These are phyloP conservation scores for Macrotrachela quadricornifera DNA, from an alignment of 1,140 invertebrate genomes.

Conservation along the genomic window DNA sequence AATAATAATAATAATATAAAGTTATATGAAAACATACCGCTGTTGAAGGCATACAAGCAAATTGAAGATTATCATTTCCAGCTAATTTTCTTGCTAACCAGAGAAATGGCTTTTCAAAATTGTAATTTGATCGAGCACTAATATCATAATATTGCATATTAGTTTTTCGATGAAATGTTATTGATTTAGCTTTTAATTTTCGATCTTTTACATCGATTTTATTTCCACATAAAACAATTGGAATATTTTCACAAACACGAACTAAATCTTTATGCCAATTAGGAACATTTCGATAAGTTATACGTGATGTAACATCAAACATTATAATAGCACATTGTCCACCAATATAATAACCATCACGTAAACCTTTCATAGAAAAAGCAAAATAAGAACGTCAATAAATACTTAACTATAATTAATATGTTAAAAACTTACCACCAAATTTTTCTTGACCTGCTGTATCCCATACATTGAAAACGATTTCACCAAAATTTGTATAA, in stretches of 20 bases:
- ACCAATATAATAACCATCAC: slow-evolving; percentile 98
- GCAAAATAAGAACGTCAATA: no score
- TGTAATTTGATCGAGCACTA: slow-evolving; percentile 98
- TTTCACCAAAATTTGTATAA: slow-evolving; percentile 86
- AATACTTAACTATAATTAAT: no score
- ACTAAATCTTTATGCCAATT: slow-evolving; percentile 98
- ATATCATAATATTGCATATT: slow-evolving; percentile 99
- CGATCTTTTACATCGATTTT: slow-evolving; percentile 97
- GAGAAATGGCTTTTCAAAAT: slow-evolving; percentile 98
- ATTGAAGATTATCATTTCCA: slow-evolving; percentile 93
- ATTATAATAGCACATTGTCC: slow-evolving; percentile 96
- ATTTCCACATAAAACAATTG: slow-evolving; percentile 53
- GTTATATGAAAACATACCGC: no score
- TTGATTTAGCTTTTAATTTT: slow-evolving; percentile 98
- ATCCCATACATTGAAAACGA: slow-evolving; percentile 98
- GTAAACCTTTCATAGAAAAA: no score
- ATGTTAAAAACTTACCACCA: no score
- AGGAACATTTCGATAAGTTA: slow-evolving; percentile 98
- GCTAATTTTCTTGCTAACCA: slow-evolving; percentile 93
- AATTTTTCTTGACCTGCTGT: slow-evolving; percentile 99
- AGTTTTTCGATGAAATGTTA: slow-evolving; percentile 97
- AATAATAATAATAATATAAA: no score
- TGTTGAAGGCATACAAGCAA: slow-evolving; percentile 99
- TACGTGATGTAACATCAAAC: slow-evolving; percentile 97
- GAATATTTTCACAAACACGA: slow-evolving; percentile 93